Conservation (phyloP, 2,888 invertebrate genomes). For the Rhagium mordax region DNA sequence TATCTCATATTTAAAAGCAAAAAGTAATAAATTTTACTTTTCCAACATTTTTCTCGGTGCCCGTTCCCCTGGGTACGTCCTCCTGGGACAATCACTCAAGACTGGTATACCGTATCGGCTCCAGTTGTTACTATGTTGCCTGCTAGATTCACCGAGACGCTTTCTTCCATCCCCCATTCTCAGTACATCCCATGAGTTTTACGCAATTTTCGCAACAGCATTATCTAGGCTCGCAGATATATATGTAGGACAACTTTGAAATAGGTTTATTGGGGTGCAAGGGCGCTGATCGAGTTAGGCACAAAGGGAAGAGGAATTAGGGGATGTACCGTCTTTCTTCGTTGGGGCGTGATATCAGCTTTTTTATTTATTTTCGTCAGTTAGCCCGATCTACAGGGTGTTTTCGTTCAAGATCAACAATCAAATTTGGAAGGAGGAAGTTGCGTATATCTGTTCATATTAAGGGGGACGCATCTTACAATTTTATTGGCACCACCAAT, state of each 20-base stretch:
- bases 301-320: not conserved
- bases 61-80: not conserved
- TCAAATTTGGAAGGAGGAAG: too few species aligned
- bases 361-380: not conserved
- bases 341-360: not conserved
- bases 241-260: constrained; percentile 33
- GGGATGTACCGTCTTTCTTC: constrained; percentile 5
- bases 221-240: constrained; percentile 34
- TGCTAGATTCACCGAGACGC: constrained; percentile 9
- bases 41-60: constrained; percentile 1
- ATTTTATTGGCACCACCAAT: too few species aligned
- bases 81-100: constrained; percentile 27
- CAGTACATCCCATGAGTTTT: constrained; percentile 31
- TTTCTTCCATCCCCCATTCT: constrained; percentile 9
- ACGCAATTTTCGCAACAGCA: constrained; percentile 38
- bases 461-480: too few species aligned
- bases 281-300: constrained; percentile 34
- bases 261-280: constrained; percentile 24
- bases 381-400: too few species aligned
- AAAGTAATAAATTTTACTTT: constrained; percentile 33
- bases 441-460: too few species aligned
- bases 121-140: constrained; percentile 1
- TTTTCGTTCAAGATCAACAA: too few species aligned
- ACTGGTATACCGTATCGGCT: constrained; percentile 4
- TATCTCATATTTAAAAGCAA: constrained; percentile 47